Conservation (phyloP, 2,113 vertebrate species). For the Puma concolor region DNA sequence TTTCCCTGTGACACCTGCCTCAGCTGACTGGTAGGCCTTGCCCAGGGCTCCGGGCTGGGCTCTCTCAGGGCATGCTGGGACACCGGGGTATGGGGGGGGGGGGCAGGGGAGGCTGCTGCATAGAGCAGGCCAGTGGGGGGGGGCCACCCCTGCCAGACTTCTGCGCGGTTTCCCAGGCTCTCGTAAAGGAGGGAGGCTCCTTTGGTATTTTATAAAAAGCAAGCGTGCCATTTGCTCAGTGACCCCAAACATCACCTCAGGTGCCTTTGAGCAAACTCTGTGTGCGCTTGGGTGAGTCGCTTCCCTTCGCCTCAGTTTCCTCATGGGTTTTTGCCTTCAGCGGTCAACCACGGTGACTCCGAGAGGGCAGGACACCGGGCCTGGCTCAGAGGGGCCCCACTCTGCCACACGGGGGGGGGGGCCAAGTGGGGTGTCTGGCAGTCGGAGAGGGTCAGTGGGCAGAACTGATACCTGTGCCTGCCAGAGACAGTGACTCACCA, state of each 20-base stretch:
- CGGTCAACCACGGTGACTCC: background rate
- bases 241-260: background rate
- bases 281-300: background rate
- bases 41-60: background rate
- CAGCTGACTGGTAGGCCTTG: background rate
- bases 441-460: background rate
- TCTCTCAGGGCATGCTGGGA: background rate
- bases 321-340: background rate
- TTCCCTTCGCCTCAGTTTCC: background rate
- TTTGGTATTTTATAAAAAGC: background rate
- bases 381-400: background rate
- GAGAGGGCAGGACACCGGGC: background rate
- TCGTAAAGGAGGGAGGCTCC: background rate
- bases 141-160: background rate
- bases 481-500: slow-evolving; percentile 51
- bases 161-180: background rate
- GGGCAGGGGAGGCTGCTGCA: background rate
- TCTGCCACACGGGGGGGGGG: background rate
- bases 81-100: background rate
- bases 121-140: background rate
- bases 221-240: background rate
- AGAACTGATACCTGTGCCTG: background rate
- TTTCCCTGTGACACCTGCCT: background rate
- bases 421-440: background rate
- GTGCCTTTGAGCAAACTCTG: background rate